These are phyloP conservation scores for Anthoscopus minutus DNA, from an alignment of 2,113 vertebrate species.

Conservation along the genomic window DNA sequence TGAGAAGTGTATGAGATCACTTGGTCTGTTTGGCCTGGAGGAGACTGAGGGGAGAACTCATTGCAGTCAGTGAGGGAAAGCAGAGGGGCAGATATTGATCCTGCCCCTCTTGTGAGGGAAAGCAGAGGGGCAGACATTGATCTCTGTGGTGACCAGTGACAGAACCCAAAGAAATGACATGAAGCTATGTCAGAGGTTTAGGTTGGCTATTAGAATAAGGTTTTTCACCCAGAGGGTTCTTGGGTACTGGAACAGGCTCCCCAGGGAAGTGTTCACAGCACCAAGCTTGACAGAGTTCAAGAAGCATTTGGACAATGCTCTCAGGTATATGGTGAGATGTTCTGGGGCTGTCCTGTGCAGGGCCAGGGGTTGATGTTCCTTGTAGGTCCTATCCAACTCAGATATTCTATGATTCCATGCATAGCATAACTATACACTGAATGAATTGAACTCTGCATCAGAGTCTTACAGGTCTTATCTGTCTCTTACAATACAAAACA, in stretches of 20 bases:
- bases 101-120: not conserved
- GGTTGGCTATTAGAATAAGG: not conserved
- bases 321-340: not conserved
- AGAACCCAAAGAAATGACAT: not conserved
- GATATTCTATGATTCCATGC: not conserved
- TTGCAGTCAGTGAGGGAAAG: not conserved
- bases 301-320: not conserved
- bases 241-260: not conserved
- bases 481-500: not conserved
- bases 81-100: too few species aligned
- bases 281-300: not conserved
- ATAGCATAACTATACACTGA: not conserved
- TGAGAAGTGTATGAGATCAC: not conserved
- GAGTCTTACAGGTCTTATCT: not conserved
- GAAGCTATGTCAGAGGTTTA: not conserved
- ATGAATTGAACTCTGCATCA: not conserved
- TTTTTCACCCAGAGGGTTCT: not conserved
- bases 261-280: not conserved
- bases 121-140: too few species aligned
- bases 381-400: not conserved
- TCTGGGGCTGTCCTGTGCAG: not conserved
- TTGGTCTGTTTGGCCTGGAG: not conserved
- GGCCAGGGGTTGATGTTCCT: not conserved
- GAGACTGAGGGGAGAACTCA: not conserved
- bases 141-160: not conserved